Evolutionary conservation across 1,140 invertebrate species (phyloP), one percentile per base, ranked within the genome.

Genomic region (Danaus melanippus): DNA sequence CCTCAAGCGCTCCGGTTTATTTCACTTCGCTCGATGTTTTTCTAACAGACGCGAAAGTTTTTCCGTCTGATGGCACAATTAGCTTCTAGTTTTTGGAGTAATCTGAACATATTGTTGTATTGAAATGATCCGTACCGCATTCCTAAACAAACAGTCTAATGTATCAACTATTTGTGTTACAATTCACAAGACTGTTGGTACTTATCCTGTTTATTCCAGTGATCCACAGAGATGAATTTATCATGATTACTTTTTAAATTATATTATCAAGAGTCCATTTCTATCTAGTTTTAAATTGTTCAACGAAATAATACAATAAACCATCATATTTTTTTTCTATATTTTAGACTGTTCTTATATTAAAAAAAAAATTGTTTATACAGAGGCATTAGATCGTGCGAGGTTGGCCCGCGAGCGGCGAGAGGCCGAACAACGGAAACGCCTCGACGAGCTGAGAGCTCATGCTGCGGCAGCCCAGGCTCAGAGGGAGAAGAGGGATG

Each of bases 401-500:
- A 89, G 89, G 71, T 84, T 91, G 71, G 90, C 92, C 57, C 91
- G 94, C 67, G 95, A 96, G 73, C 88, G 92, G 62, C 94, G 96
- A 82, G 94, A 95, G 87, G 93, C 95, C 74, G 95, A 96, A 81
- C 90, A 95, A 67, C 92, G 94, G 74, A 91, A 92, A 70, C 94
- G 94, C 79, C 88, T 96, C 66, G 93, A 96, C 81, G 95, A 96
- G 88, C 89, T 97, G 61, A 92, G 94, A 71, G 91, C 93, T 73
- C 93, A 96, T 84, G 94, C 94, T 47, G 88, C 95, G 51, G 93
- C 93, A 46, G 94, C 95, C 68, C 95, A 96, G 88, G 92, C 92
- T 66, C 95, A 95, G 86, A 90, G 95, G 41, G 94, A 96, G 88
- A 93, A 95, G 83, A 92, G 95, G 71, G 95, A 97, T 79, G 93